phyloP scores from a whole-genome alignment of 2,113 vertebrate genomes.

The Otis tarda region DNA sequence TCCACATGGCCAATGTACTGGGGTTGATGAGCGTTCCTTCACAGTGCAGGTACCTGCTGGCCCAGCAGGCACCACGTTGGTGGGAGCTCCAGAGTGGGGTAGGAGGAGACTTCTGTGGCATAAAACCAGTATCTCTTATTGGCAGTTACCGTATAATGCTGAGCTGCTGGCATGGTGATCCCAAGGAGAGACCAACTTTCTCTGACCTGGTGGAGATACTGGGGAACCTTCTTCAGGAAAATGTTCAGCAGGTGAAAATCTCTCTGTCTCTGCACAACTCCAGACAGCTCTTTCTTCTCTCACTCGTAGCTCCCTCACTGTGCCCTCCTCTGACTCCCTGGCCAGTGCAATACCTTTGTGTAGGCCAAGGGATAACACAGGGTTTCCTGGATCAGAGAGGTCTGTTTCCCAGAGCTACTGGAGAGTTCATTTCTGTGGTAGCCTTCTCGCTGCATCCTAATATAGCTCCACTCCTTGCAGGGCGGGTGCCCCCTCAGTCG shows the following conservation, averaged over 20 bases:
- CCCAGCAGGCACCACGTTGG: not conserved
- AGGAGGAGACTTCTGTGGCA: not conserved
- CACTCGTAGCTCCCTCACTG: not conserved
- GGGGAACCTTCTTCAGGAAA: conserved; percentile 91
- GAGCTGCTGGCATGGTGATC: conserved; percentile 95
- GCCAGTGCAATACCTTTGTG: not conserved
- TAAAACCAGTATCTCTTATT: conserved; percentile 7
- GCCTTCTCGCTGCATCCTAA: not conserved
- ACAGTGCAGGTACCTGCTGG: not conserved
- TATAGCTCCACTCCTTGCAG: not conserved
- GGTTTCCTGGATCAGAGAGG: not conserved
- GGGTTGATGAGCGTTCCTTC: not conserved
- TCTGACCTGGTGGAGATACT: conserved; percentile 90
- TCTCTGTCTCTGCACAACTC: not conserved
- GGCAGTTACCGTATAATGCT: conserved; percentile 93
- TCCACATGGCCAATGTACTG: not conserved
- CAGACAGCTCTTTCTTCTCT: not conserved
- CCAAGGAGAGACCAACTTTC: conserved; percentile 90
- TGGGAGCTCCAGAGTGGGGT: not conserved
- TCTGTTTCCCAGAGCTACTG: not conserved
- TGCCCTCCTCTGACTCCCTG: not conserved
- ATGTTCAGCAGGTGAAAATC: conserved; percentile 83
- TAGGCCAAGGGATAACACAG: not conserved
- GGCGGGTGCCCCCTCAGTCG: not conserved
- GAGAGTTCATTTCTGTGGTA: not conserved